Evolutionary conservation across 2,113 vertebrate species (phyloP).

Genomic region (Oostethus manadensis): DNA sequence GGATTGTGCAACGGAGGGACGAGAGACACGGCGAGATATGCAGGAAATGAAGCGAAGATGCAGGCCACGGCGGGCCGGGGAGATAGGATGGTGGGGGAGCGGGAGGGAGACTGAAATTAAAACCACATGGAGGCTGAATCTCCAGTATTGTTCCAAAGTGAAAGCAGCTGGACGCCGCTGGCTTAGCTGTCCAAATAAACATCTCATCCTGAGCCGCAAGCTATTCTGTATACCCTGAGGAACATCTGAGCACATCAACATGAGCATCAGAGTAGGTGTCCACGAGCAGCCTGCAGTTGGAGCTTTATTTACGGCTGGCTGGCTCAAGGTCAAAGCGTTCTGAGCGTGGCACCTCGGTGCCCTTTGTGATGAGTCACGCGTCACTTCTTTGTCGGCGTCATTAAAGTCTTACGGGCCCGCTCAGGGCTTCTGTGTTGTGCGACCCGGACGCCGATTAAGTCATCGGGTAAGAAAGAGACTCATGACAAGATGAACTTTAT

Average conservation of each 20-base stretch:
- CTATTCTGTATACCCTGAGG: slow-evolving; percentile 54
- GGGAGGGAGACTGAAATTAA: slow-evolving; percentile 57
- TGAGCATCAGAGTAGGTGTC: slow-evolving; percentile 21
- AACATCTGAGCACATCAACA: slow-evolving; percentile 62
- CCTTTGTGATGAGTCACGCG: slow-evolving; percentile 44
- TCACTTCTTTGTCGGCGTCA: slow-evolving; percentile 34
- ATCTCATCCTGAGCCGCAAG: slow-evolving; percentile 66
- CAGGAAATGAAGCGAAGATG: slow-evolving; percentile 62
- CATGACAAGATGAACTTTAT: background rate
- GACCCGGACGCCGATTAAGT: background rate
- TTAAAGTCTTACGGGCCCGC: slow-evolving; percentile 15
- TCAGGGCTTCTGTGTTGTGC: slow-evolving; percentile 32
- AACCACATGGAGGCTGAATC: slow-evolving; percentile 66
- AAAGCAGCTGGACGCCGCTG: slow-evolving; percentile 76
- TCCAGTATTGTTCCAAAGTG: slow-evolving; percentile 71
- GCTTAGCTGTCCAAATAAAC: slow-evolving; percentile 77
- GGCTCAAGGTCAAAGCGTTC: slow-evolving; percentile 37
- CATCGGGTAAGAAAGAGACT: background rate
- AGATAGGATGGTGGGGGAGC: slow-evolving; percentile 33
- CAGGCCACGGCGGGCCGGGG: slow-evolving; percentile 35
- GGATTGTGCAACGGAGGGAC: slow-evolving; percentile 23
- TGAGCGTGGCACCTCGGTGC: slow-evolving; percentile 37
- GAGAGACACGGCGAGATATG: slow-evolving; percentile 28
- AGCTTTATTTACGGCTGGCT: slow-evolving; percentile 17
- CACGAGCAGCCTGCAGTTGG: background rate